Evolutionary conservation across 2,888 invertebrate species (phyloP).

Genomic region (Drosophila mulleri): DNA sequence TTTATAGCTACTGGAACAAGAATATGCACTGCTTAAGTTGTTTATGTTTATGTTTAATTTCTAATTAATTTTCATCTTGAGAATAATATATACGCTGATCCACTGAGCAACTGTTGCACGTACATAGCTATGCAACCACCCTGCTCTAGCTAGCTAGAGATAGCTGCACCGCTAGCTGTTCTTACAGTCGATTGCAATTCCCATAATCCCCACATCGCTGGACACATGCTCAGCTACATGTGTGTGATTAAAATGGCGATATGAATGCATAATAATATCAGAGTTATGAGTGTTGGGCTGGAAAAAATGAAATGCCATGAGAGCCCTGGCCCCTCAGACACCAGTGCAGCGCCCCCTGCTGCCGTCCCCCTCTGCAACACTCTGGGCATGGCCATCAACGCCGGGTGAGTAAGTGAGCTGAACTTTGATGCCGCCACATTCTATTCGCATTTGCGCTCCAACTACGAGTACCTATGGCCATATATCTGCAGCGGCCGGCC

Average conservation of each 20-base stretch:
- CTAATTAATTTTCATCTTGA: background rate
- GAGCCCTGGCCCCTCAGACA: constrained; percentile 37
- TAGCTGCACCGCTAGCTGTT: constrained; percentile 4
- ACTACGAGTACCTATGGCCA: constrained; percentile 77
- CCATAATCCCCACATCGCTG: constrained; percentile 59
- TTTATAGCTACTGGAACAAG: background rate
- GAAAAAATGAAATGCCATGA: constrained; percentile 12
- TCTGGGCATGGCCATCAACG: constrained; percentile 63
- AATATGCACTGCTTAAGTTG: background rate
- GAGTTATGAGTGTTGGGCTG: constrained; percentile 62
- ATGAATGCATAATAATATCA: constrained; percentile 80
- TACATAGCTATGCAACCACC: background rate
- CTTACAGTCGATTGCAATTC: constrained; percentile 34
- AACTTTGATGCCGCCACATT: constrained; percentile 82
- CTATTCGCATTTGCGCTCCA: constrained; percentile 77
- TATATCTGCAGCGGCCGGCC: constrained; percentile 72
- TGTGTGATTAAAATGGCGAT: constrained; percentile 78
- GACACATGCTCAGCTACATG: constrained; percentile 42
- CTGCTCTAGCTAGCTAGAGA: background rate
- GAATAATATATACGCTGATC: background rate
- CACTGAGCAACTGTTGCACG: constrained; percentile 32
- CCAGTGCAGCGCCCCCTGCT: constrained; percentile 45
- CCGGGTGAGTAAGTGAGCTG: constrained; percentile 80
- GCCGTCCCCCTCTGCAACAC: background rate
- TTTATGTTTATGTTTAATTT: background rate